Evolutionary conservation across 2,113 vertebrate genomes (phyloP).

Genomic region (Mesocricetus auratus): DNA sequence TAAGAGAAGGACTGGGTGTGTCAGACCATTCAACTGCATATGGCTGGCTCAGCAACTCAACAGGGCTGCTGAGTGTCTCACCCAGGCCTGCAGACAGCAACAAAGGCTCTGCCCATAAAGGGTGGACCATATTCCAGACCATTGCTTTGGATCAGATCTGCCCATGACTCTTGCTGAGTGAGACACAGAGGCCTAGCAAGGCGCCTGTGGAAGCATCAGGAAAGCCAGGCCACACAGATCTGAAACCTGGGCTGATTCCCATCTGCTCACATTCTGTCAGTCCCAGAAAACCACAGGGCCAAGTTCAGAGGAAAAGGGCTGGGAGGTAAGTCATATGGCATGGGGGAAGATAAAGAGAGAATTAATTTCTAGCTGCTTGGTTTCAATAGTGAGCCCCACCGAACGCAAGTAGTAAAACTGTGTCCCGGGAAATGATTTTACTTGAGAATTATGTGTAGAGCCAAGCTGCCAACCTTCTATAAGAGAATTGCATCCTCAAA

Average conservation of each 20-base stretch:
- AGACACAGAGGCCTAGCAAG: background rate
- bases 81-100: background rate
- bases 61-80: background rate
- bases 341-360: background rate
- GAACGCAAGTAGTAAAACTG: background rate
- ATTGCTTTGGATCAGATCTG: background rate
- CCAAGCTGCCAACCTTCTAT: background rate
- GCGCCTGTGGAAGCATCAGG: background rate
- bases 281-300: background rate
- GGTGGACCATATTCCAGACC: background rate
- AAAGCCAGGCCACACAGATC: background rate
- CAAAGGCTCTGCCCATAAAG: background rate
- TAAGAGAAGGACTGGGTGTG: background rate
- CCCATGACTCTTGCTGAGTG: background rate
- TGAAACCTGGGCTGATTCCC: background rate
- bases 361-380: background rate
- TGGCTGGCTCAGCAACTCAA: background rate
- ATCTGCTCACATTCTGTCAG: background rate
- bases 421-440: background rate
- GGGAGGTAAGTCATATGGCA: background rate
- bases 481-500: background rate
- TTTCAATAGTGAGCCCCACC: background rate
- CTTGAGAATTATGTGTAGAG: background rate
- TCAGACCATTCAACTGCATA: fast-evolving
- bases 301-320: background rate